Base-by-base conservation (phyloP, 35 echinoderm and acorn worm genomes). In the Apostichopus parvimensis region DNA sequence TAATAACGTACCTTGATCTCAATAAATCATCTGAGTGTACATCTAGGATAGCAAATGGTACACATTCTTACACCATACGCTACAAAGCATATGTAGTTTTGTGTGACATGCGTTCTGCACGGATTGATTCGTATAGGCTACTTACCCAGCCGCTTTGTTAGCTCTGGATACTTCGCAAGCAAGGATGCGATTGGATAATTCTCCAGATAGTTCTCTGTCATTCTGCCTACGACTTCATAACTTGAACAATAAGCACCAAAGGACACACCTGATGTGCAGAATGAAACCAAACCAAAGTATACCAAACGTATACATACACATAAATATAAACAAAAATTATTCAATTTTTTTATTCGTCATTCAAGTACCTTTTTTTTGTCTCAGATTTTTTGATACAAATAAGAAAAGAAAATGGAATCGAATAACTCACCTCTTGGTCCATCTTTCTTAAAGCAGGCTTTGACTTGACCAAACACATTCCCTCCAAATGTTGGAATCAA, bases 141-240 rank as follows among this genome's bases (percentile, higher is more conserved):
- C 90, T 81, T 57, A 92, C 90, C 77, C 18, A 92, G 77, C 62
- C 25, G 34, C 21, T 80, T 57, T 34, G 77, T 57, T n/a, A 81
- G 17, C 12, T 92, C 28, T 62, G 90, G 90, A 56, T 80, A 80
- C 1, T 53, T 25, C 14, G 90, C 56, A 15, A 92, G 9, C 21
- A 82, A 78, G 11, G 73, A 9, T 56, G 56, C 45, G 14, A 92
- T 60, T 62, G 79, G 60, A 58, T 28, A 17, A 8, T 79, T 79
- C 12, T 79, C 79, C 55, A 92, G 79, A 77, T 80, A 92, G 10
- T 5, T 25, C 54, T 57, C 57, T 57, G 56, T 79, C 57, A 61
- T 61, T 15, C 12, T 20, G 10, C 53, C 24, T 56, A 92, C 34
- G 14, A 80, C 56, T 26, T 92, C 57, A 25, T 57, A 78, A 65